These are phyloP conservation scores for Endotricha flammealis DNA, from an alignment of 2,888 invertebrate genomes.

Conservation along the genomic window DNA sequence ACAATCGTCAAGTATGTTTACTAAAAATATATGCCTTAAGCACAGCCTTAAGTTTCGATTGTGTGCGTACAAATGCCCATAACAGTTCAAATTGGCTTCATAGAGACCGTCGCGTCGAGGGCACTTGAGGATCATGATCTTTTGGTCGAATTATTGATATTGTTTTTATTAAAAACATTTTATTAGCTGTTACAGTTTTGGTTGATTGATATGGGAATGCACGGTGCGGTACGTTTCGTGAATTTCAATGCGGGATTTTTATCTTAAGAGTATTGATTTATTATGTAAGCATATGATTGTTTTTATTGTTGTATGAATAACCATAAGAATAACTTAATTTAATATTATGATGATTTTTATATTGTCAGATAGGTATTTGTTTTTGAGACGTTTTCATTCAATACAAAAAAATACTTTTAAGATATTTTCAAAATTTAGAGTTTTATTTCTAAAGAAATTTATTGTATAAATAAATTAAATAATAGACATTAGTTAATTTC, in stretches of 20 bases:
- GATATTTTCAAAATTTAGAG: too few species aligned
- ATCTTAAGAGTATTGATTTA: constrained; percentile 6
- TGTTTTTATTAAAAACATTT: constrained; percentile 59
- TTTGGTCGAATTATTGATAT: constrained; percentile 47
- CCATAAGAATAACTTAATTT: background rate
- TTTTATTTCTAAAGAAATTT: too few species aligned
- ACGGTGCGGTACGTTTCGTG: constrained; percentile 6
- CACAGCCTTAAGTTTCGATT: constrained; percentile 54
- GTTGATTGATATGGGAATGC: constrained; percentile 70
- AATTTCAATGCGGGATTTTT: constrained; percentile 6
- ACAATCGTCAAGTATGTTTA: constrained; percentile 67
- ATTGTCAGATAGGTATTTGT: too few species aligned
- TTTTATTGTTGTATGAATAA: constrained; percentile 8
- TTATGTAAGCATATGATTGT: background rate
- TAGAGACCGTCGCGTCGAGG: constrained; percentile 31
- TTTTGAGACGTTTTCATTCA: too few species aligned
- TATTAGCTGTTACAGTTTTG: constrained; percentile 37
- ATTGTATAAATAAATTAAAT: too few species aligned
- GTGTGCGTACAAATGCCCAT: constrained; percentile 53
- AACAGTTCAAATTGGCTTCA: constrained; percentile 54
- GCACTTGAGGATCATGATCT: constrained; percentile 48
- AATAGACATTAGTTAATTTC: background rate
- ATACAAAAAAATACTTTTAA: too few species aligned
- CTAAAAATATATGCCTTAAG: constrained; percentile 65
- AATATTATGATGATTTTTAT: too few species aligned